A percentile compares a stretch with the other conserved stretches of the same genome.
phyloP scores from a whole-genome alignment of 37 sponge, comb jelly and placozoan genomes.

The Cliona cf. orientalis region DNA sequence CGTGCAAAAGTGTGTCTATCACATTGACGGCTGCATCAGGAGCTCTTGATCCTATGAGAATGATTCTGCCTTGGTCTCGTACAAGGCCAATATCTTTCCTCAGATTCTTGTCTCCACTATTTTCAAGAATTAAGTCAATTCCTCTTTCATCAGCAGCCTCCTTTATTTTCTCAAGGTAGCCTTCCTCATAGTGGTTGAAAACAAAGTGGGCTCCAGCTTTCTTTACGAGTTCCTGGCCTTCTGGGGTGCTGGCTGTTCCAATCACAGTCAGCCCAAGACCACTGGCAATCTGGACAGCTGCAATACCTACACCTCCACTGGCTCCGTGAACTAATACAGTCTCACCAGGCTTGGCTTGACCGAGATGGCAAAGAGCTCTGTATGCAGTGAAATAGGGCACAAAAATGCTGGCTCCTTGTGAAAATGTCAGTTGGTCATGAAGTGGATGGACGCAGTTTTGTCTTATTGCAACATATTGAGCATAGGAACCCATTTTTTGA shows the following conservation, averaged over 20 bases:
- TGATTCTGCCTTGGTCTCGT: conserved; percentile 51
- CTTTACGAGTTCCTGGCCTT: conserved; percentile 51
- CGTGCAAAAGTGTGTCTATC: conserved; percentile 63
- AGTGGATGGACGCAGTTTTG: conserved; percentile 36
- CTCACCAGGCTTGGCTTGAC: conserved; percentile 47
- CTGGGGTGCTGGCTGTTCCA: conserved; percentile 73
- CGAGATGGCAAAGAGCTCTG: conserved; percentile 53
- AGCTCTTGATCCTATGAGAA: conserved; percentile 68
- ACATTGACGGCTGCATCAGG: conserved; percentile 59
- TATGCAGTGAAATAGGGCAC: conserved; percentile 79
- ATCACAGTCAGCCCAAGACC: conserved; percentile 60
- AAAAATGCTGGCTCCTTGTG: conserved; percentile 69
- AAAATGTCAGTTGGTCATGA: conserved; percentile 54
- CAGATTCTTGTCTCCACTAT: conserved; percentile 69
- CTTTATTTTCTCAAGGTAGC: conserved; percentile 42
- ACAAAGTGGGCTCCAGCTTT: conserved; percentile 63
- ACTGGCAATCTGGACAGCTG: conserved; percentile 72
- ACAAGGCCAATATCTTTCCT: conserved; percentile 61
- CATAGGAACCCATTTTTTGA: no score
- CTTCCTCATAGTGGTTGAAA: conserved; percentile 69
- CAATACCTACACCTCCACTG: conserved; percentile 87
- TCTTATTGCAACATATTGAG: no score
- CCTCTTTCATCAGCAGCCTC: conserved; percentile 34
- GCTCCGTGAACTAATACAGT: conserved; percentile 84
- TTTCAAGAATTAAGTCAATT: conserved; percentile 77